Conservation (phyloP, 2,113 vertebrate species). For the Cryptomyrus ogoouensis region DNA sequence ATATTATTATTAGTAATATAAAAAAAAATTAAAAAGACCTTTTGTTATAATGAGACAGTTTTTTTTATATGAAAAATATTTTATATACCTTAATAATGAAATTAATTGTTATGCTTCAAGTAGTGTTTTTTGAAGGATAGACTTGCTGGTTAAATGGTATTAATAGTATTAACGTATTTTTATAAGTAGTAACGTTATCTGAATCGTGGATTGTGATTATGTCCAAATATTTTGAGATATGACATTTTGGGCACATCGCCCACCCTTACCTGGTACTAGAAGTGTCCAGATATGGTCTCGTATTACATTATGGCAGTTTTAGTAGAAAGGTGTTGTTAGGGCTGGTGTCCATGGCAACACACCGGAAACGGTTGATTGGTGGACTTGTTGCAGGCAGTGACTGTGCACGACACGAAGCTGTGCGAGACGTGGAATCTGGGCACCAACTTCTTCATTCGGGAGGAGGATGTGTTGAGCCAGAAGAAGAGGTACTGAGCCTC, state of each 20-base stretch:
- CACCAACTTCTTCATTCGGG: constrained; percentile 87
- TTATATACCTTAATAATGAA: neutral
- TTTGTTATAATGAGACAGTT: neutral
- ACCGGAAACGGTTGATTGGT: neutral
- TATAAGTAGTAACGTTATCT: too few relatives aligned
- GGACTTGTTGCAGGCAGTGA: constrained; percentile 67
- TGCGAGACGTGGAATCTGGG: constrained; percentile 84
- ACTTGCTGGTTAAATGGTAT: neutral
- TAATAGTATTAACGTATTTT: neutral
- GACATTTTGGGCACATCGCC: too few relatives aligned
- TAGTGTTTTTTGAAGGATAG: neutral
- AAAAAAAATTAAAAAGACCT: neutral
- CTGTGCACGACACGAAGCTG: constrained; percentile 81
- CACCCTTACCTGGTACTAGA: neutral
- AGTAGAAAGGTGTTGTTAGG: neutral
- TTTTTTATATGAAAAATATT: neutral
- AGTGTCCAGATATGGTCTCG: neutral
- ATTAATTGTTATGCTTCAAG: neutral
- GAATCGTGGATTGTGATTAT: neutral
- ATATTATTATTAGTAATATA: neutral
- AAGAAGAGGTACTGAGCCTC: constrained; percentile 69
- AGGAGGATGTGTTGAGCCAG: constrained; percentile 76
- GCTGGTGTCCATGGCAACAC: neutral
- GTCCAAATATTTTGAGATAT: too few relatives aligned
- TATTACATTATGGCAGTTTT: neutral